Evolutionary conservation across 2,113 vertebrate species (phyloP), one percentile per base, ranked within the genome.

Genomic region (Malurus elegans): DNA sequence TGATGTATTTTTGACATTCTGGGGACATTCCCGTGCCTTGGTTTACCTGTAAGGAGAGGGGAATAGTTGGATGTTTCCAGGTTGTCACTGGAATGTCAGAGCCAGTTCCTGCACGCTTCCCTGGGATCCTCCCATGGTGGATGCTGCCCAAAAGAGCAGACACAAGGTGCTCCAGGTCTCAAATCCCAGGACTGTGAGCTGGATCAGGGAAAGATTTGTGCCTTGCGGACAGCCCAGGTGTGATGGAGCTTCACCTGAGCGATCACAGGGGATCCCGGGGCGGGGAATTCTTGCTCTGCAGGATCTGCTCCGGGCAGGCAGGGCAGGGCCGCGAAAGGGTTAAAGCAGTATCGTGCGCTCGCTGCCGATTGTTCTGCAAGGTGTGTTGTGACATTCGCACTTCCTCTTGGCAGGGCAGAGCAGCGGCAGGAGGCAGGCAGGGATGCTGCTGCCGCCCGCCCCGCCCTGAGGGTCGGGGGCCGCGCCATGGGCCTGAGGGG

Each of bases 331-430:
- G 79, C 5, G 88, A 95, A 97, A 92, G 0, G 6, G 97, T 97
- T 97, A 97, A 97, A 90, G 72, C 79, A 1, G 71, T 70, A 70
- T 62, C 75, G 74, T 58, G 88, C n/a, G 88, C 91, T 96, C 48
- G 81, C 96, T 96, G 57, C 93, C 51, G 95, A 95, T 84, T 36
- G 48, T 32, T 74, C 95, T 92, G 92, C 95, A 88, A 97, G 97
- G 97, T 75, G 92, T 93, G 93, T 45, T 91, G 71, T 66, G 88
- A 96, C 94, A 94, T 88, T 87, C 92, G 96, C 91, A 97, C 97
- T 98, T 98, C 98, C 97, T 97, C 95, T 88, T 98, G 96, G 95
- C 95, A 93, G 8, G 38, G 79, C 69, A 8, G 42, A 38, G 61
- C 38, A 38, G 79, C 45, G 28, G 61, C 64, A 91, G 36, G 53